These are phyloP conservation scores for Enteromius radiatus DNA, from an alignment of 2,797 vertebrate genomes.

Conservation along the genomic window DNA sequence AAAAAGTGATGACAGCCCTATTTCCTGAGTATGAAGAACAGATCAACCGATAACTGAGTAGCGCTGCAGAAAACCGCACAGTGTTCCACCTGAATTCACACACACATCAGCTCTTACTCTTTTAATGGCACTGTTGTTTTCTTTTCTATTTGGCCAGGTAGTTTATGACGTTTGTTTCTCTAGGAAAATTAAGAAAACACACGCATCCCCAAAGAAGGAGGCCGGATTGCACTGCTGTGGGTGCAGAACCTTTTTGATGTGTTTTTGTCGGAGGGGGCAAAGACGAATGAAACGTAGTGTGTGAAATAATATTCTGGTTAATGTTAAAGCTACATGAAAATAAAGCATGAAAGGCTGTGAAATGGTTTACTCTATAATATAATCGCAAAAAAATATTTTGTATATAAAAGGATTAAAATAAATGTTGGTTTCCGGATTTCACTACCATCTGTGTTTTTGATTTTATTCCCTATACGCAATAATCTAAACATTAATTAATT, in stretches of 20 bases:
- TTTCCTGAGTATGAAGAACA: slow-evolving; percentile 2
- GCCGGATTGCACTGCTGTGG: slow-evolving; percentile 59
- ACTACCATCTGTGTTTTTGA: slow-evolving; percentile 56
- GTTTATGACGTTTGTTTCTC: slow-evolving; percentile 72
- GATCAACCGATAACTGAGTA: slow-evolving; percentile 41
- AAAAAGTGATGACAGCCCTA: not conserved
- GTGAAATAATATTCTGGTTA: slow-evolving; percentile 78
- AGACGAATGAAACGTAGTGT: slow-evolving; percentile 70
- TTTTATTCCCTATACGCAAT: slow-evolving; percentile 15
- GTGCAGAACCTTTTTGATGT: slow-evolving; percentile 69
- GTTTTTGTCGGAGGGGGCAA: slow-evolving; percentile 63
- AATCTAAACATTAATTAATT: not conserved
- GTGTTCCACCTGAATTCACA: slow-evolving; percentile 77
- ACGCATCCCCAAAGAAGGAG: slow-evolving; percentile 58
- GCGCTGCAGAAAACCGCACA: slow-evolving; percentile 68
- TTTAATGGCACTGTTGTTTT: slow-evolving; percentile 82
- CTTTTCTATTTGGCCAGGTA: slow-evolving; percentile 54
- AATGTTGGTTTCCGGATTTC: slow-evolving; percentile 93
- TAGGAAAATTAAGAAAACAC: slow-evolving; percentile 46
- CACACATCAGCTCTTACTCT: slow-evolving; percentile 69
- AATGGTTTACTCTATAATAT: slow-evolving; percentile 86
- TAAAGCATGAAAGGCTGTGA: slow-evolving; percentile 88
- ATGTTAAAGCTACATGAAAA: slow-evolving; percentile 82
- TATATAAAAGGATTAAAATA: slow-evolving; percentile 91
- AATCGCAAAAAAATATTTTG: slow-evolving; percentile 86